These are phyloP conservation scores for Glaucomys volans DNA, from an alignment of 2,113 vertebrate genomes.

Conservation along the genomic window DNA sequence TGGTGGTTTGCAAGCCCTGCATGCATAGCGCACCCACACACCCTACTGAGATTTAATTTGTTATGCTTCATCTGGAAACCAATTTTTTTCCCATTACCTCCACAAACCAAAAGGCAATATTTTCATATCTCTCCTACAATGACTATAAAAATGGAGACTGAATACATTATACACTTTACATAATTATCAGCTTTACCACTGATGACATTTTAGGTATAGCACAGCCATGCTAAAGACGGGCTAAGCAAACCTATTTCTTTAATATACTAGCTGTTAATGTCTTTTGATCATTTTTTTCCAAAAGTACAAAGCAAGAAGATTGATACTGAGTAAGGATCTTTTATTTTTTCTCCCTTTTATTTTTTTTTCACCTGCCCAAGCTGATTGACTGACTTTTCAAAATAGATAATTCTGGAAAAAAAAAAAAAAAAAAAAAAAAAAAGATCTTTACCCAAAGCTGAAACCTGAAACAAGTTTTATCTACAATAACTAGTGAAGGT, in stretches of 20 bases:
- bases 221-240: background rate
- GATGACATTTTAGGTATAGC: background rate
- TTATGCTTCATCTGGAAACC: background rate
- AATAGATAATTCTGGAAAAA: background rate
- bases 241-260: background rate
- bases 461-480: background rate
- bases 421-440: constrained; percentile 47
- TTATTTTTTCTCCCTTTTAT: background rate
- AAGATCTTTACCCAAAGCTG: background rate
- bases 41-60: background rate
- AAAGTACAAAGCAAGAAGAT: background rate
- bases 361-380: background rate
- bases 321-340: background rate
- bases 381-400: background rate
- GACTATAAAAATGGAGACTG: background rate
- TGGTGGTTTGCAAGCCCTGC: background rate
- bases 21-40: background rate
- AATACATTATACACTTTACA: background rate
- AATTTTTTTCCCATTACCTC: background rate
- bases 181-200: background rate
- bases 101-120: background rate
- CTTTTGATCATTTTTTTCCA: background rate
- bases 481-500: background rate
- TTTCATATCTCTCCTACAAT: background rate
- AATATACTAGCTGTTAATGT: background rate